phyloP scores from a whole-genome alignment of 2,797 vertebrate species.

The Capromys pilorides region DNA sequence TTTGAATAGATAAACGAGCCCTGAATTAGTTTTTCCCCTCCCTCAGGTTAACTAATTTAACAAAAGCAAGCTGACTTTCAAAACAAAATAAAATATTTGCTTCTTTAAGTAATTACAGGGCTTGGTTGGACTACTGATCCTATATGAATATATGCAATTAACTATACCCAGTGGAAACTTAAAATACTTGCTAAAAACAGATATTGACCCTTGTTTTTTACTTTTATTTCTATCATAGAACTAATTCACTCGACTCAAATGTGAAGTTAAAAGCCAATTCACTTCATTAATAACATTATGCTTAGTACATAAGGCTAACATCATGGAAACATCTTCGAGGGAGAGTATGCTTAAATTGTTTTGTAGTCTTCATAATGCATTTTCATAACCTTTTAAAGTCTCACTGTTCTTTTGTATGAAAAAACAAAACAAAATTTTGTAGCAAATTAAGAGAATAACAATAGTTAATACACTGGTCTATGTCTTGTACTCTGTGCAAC shows the following conservation, averaged over 20 bases:
- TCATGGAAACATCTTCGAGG: background rate
- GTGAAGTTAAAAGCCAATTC: slow-evolving; percentile 28
- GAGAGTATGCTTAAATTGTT: background rate
- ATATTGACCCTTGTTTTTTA: slow-evolving; percentile 58
- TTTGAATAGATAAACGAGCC: slow-evolving; percentile 68
- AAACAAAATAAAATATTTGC: slow-evolving; percentile 71
- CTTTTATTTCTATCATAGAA: slow-evolving; percentile 55
- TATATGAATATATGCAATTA: slow-evolving; percentile 49
- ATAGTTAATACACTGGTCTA: background rate
- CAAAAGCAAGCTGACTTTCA: slow-evolving; percentile 63
- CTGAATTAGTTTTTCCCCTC: slow-evolving; percentile 45
- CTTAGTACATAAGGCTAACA: background rate
- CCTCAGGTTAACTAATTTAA: slow-evolving; percentile 66
- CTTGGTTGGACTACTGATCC: background rate
- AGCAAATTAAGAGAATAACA: background rate
- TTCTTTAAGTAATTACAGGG: slow-evolving; percentile 60
- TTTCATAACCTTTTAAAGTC: background rate
- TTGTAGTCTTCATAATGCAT: background rate
- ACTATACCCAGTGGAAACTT: slow-evolving; percentile 10
- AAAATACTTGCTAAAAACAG: slow-evolving; percentile 38
- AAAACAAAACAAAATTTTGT: background rate
- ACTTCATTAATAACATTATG: background rate
- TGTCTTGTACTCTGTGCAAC: background rate
- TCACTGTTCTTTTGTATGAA: background rate
- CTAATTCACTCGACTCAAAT: background rate